Conservation (phyloP, 1,140 invertebrate genomes). For the Wasmannia auropunctata region DNA sequence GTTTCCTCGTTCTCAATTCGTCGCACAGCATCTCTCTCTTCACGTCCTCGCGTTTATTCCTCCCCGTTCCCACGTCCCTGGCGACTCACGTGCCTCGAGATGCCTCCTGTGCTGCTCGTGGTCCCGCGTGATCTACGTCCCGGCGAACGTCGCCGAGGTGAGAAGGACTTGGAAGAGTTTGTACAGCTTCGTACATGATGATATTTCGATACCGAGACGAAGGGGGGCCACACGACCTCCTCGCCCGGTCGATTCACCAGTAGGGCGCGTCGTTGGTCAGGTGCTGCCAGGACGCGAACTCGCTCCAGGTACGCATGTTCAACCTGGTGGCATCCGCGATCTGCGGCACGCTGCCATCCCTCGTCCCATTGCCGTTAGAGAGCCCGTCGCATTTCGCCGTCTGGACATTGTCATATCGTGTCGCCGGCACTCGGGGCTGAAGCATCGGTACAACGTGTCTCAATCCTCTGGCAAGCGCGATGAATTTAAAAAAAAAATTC, state of each 20-base stretch:
- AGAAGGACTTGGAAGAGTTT: constrained; percentile 57
- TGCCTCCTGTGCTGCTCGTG: background rate
- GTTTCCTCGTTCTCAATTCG: constrained; percentile 43
- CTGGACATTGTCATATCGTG: constrained; percentile 62
- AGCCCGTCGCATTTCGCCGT: constrained; percentile 49
- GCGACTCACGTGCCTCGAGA: constrained; percentile 18
- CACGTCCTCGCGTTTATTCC: constrained; percentile 8
- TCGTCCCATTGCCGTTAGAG: constrained; percentile 38
- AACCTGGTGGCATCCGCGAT: constrained; percentile 84
- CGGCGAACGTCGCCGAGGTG: constrained; percentile 42
- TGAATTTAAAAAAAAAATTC: background rate
- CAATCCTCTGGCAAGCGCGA: background rate
- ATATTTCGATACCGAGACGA: constrained; percentile 53
- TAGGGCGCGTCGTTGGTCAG: constrained; percentile 89
- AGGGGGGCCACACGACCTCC: constrained; percentile 3
- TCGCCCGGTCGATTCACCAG: constrained; percentile 86
- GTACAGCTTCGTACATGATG: constrained; percentile 68
- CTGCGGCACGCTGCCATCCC: constrained; percentile 40
- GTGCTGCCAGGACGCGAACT: constrained; percentile 91
- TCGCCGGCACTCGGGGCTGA: constrained; percentile 59
- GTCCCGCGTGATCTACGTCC: constrained; percentile 60
- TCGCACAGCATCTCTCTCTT: constrained; percentile 34
- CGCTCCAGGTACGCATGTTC: constrained; percentile 88
- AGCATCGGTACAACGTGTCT: constrained; percentile 29
- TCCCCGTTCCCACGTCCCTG: constrained; percentile 28